Evolutionary conservation across 2,797 vertebrate species (phyloP).

Genomic region (Notolabrus celidotus): DNA sequence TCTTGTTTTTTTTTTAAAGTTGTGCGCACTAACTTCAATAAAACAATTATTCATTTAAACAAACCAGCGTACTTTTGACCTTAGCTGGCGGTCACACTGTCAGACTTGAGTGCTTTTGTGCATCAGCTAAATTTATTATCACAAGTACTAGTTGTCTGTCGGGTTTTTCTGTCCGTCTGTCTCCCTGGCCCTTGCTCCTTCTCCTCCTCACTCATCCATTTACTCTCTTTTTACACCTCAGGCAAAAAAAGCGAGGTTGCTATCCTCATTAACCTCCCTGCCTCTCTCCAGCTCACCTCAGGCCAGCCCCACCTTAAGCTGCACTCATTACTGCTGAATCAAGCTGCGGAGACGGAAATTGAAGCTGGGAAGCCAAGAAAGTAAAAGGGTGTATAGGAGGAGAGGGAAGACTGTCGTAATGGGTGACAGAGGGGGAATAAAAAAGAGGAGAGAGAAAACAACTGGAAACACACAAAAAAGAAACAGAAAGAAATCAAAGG

Average conservation of each 20-base stretch:
- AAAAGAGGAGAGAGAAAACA: constrained; percentile 37
- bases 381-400: constrained; percentile 24
- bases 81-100: constrained; percentile 18
- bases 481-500: constrained; percentile 30
- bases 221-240: constrained; percentile 64
- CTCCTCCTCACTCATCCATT: constrained; percentile 43
- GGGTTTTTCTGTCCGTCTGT: constrained; percentile 34
- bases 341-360: constrained; percentile 47
- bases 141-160: constrained; percentile 35
- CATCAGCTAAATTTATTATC: constrained; percentile 53
- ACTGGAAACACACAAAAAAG: constrained; percentile 29
- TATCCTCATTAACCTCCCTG: constrained; percentile 82
- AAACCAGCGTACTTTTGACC: constrained; percentile 15
- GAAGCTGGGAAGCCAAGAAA: constrained; percentile 33
- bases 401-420: constrained; percentile 43
- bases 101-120: constrained; percentile 33
- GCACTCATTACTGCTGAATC: constrained; percentile 74
- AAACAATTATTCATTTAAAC: background rate
- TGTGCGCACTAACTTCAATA: background rate
- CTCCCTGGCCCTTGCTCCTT: constrained; percentile 35
- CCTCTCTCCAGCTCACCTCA: constrained; percentile 73
- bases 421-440: constrained; percentile 42
- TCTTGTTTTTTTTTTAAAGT: background rate
- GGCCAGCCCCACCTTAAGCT: constrained; percentile 72
- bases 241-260: constrained; percentile 77